Evolutionary conservation across 2,797 vertebrate genomes (phyloP), one percentile per base, ranked within the genome.

Genomic region (Microctenopoma stevenorrisi): DNA sequence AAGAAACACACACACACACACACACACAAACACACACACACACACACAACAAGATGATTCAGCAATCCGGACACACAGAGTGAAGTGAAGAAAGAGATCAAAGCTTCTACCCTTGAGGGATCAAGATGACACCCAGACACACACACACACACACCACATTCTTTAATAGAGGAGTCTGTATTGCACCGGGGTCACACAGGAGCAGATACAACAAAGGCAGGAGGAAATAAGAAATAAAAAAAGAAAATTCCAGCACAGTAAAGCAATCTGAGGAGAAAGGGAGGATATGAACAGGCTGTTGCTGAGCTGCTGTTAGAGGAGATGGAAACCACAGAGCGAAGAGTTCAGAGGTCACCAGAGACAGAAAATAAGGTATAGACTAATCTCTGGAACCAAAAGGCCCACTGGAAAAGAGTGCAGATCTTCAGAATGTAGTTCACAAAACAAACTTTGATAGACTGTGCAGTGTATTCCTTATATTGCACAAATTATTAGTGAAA

Each of bases 211-310:
- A 92, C 90, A 92, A 88, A 92, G 83, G 76, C 48, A 49, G 55
- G 55, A 79, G 82, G 84, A 89, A 91, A 90, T 84, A 83, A 88
- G 83, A 83, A 81, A 87, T 79, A 76, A 75, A 77, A 74, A 83
- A 86, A 75, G 67, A 64, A 86, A 90, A 89, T 89, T 81, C 80
- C 85, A 81, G 64, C 62, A 55, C 78, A 66, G 73, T 80, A 81
- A 84, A 85, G 82, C 78, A 85, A 90, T 90, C 83, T 73, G 52
- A 46, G 79, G 63, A 76, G 81, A 40, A 77, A 64, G 64, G 64
- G 51, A 79, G 65, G 53, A 82, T 67, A 79, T 68, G 68, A 75
- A 76, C 64, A 77, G 82, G 65, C 74, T 74, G 68, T 63, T 72
- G 85, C 77, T 74, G 75, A 14, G 73, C 74, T 79, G 80, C 65